These are phyloP conservation scores for Actias luna DNA, from an alignment of 2,888 invertebrate species.

Conservation along the genomic window DNA sequence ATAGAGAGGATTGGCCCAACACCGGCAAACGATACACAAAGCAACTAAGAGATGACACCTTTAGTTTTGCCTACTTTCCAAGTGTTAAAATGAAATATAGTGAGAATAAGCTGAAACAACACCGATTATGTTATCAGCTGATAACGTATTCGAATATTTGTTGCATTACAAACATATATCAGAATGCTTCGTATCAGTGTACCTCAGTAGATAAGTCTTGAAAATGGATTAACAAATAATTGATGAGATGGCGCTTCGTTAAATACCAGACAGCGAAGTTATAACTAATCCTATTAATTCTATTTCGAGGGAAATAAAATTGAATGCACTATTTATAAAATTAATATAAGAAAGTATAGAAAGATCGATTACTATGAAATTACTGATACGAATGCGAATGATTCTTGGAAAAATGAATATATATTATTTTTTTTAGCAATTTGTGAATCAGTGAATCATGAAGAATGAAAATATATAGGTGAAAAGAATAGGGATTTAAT, in stretches of 20 bases:
- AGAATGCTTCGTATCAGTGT: slow-evolving; percentile 20
- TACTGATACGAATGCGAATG: neutral
- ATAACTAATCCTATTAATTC: neutral
- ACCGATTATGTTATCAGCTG: slow-evolving; percentile 19
- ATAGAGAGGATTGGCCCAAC: slow-evolving; percentile 78
- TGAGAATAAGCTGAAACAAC: neutral
- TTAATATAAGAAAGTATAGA: neutral
- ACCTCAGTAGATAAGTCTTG: slow-evolving; percentile 23
- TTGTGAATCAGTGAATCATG: neutral
- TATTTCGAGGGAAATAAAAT: neutral
- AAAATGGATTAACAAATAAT: slow-evolving; percentile 21
- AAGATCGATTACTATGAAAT: neutral
- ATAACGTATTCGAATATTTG: slow-evolving; percentile 15
- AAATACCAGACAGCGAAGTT: neutral
- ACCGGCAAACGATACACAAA: slow-evolving; percentile 54
- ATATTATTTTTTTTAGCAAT: neutral
- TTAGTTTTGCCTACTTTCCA: slow-evolving; percentile 24
- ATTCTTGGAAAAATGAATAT: neutral
- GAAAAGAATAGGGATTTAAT: neutral
- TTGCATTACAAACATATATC: slow-evolving; percentile 18
- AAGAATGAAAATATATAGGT: neutral
- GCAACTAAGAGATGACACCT: slow-evolving; percentile 58
- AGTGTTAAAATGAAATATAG: slow-evolving; percentile 3
- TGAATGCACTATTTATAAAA: neutral
- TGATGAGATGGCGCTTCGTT: slow-evolving; percentile 7